These are phyloP conservation scores for Chrysotoxum bicinctum DNA, from an alignment of 2,888 invertebrate species.

Conservation along the genomic window DNA sequence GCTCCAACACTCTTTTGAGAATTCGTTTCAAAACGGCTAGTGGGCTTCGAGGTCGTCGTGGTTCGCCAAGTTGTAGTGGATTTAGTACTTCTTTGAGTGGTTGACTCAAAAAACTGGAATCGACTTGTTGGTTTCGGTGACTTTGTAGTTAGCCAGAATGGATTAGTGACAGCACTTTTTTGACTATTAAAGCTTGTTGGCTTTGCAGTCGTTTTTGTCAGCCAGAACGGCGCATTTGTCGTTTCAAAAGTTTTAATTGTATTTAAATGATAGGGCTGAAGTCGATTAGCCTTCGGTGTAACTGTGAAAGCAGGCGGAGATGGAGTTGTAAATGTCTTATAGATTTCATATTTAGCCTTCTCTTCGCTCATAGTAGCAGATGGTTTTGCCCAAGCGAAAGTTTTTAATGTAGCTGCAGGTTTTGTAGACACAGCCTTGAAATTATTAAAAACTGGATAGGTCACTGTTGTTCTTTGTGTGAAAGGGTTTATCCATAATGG, in stretches of 20 bases:
- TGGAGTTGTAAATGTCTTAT: conserved; percentile 23
- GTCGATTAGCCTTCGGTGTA: conserved; percentile 37
- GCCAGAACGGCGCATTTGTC: background rate
- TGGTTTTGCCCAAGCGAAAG: background rate
- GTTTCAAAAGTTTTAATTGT: background rate
- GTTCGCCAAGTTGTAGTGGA: background rate
- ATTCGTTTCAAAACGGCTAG: background rate
- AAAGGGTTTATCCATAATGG: conserved; percentile 55
- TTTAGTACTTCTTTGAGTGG: background rate
- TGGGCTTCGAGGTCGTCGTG: background rate
- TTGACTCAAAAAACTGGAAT: background rate
- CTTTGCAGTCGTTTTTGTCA: background rate
- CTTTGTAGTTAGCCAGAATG: background rate
- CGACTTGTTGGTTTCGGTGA: conserved; percentile 1
- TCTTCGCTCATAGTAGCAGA: conserved; percentile 39
- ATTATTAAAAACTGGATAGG: conserved; percentile 65
- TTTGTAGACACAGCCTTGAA: background rate
- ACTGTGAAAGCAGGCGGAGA: background rate
- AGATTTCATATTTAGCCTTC: conserved; percentile 34
- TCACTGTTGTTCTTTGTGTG: background rate
- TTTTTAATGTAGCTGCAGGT: background rate
- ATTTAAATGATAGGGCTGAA: conserved; percentile 52
- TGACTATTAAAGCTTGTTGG: background rate
- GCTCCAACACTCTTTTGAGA: background rate
- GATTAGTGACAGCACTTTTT: background rate